Evolutionary conservation across 2,113 vertebrate genomes (phyloP), one percentile per base, ranked within the genome.

Genomic region (Leucoraja erinaceus): DNA sequence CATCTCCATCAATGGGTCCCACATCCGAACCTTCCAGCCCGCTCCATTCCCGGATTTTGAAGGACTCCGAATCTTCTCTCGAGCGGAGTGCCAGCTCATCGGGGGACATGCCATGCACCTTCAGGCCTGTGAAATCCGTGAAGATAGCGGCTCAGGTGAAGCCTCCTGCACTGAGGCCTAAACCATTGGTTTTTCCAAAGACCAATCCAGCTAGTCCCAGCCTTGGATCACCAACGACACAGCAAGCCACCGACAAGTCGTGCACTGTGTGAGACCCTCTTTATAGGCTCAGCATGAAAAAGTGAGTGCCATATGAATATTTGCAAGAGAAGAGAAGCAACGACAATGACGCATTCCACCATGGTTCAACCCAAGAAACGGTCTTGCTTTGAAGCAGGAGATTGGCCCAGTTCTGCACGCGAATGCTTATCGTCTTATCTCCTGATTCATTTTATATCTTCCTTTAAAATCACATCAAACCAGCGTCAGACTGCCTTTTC

Each of bases 11-110:
- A 93, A 94, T 96, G 94, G 95, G 97, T n/a, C 97, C 97, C 93
- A 97, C 96, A 0, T 99, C 99, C 0, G 99, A 99, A 94, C 99
- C 99, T 38, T 99, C 98, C 95, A 99, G 99, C 94, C 99, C 99
- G 1, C 97, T 99, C 94, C 99, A 99, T 96, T 96, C 98, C 4
- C 98, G 99, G 93, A 96, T 99, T 47, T 95, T 99, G 92, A 97
- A 97, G 94, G 98, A 99, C 94, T 11, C 95, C 0, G 96, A 97
- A 93, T 88, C 96, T 0, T 94, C 98, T 5, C 98, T 99, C 93
- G 98, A 99, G 95, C 97, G 99, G 94, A 99, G 98, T 4, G 97
- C 98, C 93, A 99, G 98, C 93, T 98, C 98, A 0, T 98, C 98
- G 0, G 98, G 98, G 11, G 99, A 99, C 94, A 97, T 98, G 5